Evolutionary conservation across 2,113 vertebrate species (phyloP), one percentile per base, ranked within the genome.

Genomic region (Cyphomyrus plagiostoma): DNA sequence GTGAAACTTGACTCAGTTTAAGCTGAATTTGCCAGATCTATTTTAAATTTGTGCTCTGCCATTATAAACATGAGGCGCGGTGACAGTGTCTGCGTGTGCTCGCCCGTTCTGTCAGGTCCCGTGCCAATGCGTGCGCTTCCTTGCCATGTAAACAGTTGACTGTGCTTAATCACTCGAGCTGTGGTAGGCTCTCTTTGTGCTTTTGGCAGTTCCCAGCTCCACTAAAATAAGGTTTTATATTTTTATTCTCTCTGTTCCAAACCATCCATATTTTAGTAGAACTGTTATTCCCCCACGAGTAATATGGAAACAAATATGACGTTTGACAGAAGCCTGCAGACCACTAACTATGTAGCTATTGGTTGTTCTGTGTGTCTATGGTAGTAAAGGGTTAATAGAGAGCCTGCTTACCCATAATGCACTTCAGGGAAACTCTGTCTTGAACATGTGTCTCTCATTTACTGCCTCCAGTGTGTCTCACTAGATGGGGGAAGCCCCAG

Each of bases 361-460:
- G 66, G 45, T 45, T 17, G 23, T 74, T 6, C 11, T 77, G 66
- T 77, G 46, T 30, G 13, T 35, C 26, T 50, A 19, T 39, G 6
- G 66, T 3, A 74, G 39, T 80, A 4, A 88, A 74, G 70, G 13
- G 66, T 45, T 77, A 49, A 88, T 66, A 88, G 50, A 42, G 52
- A 21, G 17, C 58, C 58, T 21, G 7, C 11, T 26, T 50, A 8
- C 30, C 39, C 50, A 35, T n/a, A 21, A 13, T 89, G 49, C 50
- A 21, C 77, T 56, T 84, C 35, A 42, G 49, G 74, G 74, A 52
- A 8, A 30, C 35, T n/a, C 1, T 26, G 21, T 49, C 52, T 39
- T 39, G 8, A 45, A 49, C 77, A 58, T 52, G 48, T 89, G 88
- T 82, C 88, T 89, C 74, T 82, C 45, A 80, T 52, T 89, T 83